Conservation (phyloP, 1,140 invertebrate species). For the Papilio helenus region DNA sequence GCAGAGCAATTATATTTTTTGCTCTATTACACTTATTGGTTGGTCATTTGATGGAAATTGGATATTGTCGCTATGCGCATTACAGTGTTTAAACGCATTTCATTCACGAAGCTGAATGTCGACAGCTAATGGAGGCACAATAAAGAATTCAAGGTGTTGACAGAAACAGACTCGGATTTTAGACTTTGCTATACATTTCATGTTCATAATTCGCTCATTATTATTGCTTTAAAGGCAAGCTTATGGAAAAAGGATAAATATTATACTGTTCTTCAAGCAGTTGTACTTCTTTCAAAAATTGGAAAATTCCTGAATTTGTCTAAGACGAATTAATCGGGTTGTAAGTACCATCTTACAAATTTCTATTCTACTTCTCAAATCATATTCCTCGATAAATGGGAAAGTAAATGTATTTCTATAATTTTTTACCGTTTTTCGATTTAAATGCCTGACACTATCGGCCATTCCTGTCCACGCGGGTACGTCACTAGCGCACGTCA, state of each 20-base stretch:
- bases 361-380: no score
- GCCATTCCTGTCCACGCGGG: not conserved
- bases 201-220: no score
- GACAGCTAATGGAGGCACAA: not conserved
- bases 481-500: constrained; percentile 5
- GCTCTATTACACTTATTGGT: constrained; percentile 11
- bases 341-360: no score
- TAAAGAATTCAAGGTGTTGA: not conserved
- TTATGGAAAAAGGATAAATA: no score
- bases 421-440: not conserved
- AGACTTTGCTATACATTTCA: not conserved
- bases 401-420: no score
- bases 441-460: not conserved
- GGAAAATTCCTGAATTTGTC: no score
- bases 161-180: not conserved
- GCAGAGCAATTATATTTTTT: constrained; percentile 9
- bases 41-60: constrained; percentile 25
- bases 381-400: no score
- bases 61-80: constrained; percentile 18
- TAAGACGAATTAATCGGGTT: no score
- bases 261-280: no score
- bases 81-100: constrained; percentile 5
- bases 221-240: no score
- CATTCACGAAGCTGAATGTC: not conserved
- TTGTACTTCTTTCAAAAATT: no score